Conservation (phyloP, 2,113 vertebrate species). For the Pristiophorus japonicus region DNA sequence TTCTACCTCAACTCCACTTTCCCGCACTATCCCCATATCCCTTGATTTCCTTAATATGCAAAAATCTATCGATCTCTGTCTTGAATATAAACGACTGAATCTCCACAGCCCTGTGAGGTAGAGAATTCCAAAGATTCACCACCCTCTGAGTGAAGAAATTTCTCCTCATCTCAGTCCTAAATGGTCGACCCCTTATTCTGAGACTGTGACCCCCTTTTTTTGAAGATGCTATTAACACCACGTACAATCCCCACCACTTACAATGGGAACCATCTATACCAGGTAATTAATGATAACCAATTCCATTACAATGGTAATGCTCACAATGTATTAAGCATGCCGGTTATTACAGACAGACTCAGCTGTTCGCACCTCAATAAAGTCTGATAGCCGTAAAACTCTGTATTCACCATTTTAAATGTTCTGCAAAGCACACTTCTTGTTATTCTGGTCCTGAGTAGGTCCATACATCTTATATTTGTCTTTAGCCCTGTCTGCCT, state of each 20-base stretch:
- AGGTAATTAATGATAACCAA: neutral
- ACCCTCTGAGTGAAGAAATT: too few species aligned
- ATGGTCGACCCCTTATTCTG: too few species aligned
- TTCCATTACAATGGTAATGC: neutral
- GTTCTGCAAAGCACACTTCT: neutral
- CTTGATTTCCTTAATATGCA: too few species aligned
- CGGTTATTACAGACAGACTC: neutral
- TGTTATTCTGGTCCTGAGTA: neutral
- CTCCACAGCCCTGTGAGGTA: too few species aligned
- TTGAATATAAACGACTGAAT: too few species aligned
- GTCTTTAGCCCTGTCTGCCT: neutral
- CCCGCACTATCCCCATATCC: too few species aligned
- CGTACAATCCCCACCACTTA: neutral
- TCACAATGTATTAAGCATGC: neutral
- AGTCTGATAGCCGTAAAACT: neutral
- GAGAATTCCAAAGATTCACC: too few species aligned
- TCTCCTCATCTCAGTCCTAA: too few species aligned
- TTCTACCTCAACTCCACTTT: too few species aligned
- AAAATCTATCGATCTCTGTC: too few species aligned
- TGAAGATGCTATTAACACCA: neutral
- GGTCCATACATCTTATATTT: neutral
- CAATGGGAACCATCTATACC: neutral
- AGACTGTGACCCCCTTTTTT: too few species aligned
- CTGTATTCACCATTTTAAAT: neutral
- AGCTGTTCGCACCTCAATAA: neutral